A percentile compares a stretch with the other conserved stretches of the same genome.
phyloP scores from a whole-genome alignment of 2,797 vertebrate genomes.

The Pseudochaenichthys georgianus region DNA sequence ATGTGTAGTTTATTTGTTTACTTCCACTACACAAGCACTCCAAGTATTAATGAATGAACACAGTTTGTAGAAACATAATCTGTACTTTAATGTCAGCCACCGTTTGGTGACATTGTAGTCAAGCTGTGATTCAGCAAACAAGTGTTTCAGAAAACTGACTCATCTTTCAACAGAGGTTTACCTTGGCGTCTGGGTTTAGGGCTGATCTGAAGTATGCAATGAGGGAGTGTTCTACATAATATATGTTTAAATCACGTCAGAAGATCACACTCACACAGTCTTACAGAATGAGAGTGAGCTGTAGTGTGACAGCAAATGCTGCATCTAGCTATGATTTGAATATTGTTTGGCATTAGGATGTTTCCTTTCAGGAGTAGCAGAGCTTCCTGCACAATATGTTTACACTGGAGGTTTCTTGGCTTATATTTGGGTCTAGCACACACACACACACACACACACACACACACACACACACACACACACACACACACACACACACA shows the following conservation, averaged over 20 bases:
- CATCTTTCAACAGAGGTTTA: conserved; percentile 23
- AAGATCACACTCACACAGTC: conserved; percentile 7
- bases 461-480: no score
- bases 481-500: no score
- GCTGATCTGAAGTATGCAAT: neutral
- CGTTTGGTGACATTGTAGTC: neutral
- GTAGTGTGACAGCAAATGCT: conserved; percentile 14
- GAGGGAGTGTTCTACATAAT: neutral
- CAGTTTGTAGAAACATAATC: neutral
- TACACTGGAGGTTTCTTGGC: conserved; percentile 76
- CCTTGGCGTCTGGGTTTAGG: conserved; percentile 1
- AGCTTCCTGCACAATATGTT: conserved; percentile 76
- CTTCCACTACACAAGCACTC: neutral
- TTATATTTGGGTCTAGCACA: conserved; percentile 59
- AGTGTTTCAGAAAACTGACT: conserved; percentile 1
- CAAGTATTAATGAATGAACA: neutral
- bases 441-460: conserved; percentile 8
- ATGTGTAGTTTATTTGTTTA: neutral
- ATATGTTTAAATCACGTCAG: neutral
- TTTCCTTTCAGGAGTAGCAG: conserved; percentile 71
- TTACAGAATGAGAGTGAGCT: conserved; percentile 13
- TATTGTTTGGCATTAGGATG: conserved; percentile 68
- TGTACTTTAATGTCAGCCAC: neutral
- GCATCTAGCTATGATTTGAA: conserved; percentile 22
- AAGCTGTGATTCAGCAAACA: conserved; percentile 29